Percentiles rank a stretch among this genome's conserved stretches.
phyloP scores from a whole-genome alignment of 1,140 invertebrate genomes.

The Micrasema longulum region DNA sequence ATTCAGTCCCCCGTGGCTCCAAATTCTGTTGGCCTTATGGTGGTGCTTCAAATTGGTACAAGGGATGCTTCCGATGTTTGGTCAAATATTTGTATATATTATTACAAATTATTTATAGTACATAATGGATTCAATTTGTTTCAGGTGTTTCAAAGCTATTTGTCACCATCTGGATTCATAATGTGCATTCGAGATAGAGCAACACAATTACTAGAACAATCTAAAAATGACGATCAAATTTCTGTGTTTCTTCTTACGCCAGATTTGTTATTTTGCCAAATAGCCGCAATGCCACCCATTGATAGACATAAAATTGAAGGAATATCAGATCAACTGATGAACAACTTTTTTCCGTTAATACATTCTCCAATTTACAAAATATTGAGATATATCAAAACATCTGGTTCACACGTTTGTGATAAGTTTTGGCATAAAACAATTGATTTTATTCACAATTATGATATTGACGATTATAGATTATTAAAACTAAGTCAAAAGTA shows the following conservation, averaged over 20 bases:
- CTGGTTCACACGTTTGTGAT: constrained; percentile 56
- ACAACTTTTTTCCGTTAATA: constrained; percentile 41
- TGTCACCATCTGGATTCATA: constrained; percentile 26
- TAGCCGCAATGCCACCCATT: constrained; percentile 42
- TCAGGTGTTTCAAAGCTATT: constrained; percentile 39
- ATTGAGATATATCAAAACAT: constrained; percentile 58
- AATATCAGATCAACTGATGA: constrained; percentile 55
- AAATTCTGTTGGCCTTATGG: too few relatives aligned
- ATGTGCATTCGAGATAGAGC: constrained; percentile 26
- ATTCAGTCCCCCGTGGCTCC: too few relatives aligned
- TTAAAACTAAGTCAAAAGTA: constrained; percentile 60
- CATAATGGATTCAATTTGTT: too few relatives aligned
- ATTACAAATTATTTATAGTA: too few relatives aligned
- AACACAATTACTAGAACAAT: constrained; percentile 35
- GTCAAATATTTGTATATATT: too few relatives aligned
- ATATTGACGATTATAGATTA: constrained; percentile 50
- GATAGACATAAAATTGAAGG: constrained; percentile 54
- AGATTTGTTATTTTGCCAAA: constrained; percentile 53
- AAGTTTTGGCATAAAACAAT: constrained; percentile 57
- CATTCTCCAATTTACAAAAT: constrained; percentile 57
- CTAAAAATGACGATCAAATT: constrained; percentile 24
- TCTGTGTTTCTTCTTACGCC: constrained; percentile 20
- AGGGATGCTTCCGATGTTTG: too few relatives aligned
- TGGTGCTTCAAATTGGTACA: too few relatives aligned
- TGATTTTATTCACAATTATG: constrained; percentile 49